Base-by-base conservation (phyloP, 2,113 vertebrate genomes). In the Corythoichthys intestinalis region DNA sequence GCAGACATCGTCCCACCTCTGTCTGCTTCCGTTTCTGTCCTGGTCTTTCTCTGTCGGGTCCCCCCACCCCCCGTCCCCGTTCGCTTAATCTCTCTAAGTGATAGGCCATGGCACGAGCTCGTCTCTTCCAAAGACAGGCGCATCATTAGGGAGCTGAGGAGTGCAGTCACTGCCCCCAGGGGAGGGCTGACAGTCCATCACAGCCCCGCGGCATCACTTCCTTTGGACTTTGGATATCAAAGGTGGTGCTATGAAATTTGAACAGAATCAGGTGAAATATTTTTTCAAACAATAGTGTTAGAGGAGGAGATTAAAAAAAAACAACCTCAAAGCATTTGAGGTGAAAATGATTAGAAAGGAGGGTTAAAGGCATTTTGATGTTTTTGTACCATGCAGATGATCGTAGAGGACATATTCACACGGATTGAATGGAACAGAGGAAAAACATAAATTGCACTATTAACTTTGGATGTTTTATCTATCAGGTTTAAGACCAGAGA, bases 131-230 rank as follows among this genome's bases (percentile, higher is more conserved):
- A 85, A 89, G 86, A 87, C 86, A 88, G 88, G 57, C 76, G 73
- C 90, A 92, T 92, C 91, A 92, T 91, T 92, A 92, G 86, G 76
- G 75, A 79, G 86, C 85, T 86, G 89, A 85, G 80, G 79, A 91
- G 88, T 77, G 79, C 80, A 68, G 85, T 69, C 73, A 70, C 79
- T 88, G 87, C 87, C 90, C 89, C 86, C 78, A 62, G 89, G 89
- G 90, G 82, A 81, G 74, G 83, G 86, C 88, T 92, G 92, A 91
- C 90, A 91, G 91, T 88, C 88, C 67, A 58, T 90, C 87, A 87
- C 74, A 67, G 81, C 88, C 83, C 78, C 75, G 81, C 72, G 87
- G 89, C 86, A 83, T 83, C 79, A 82, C 88, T 80, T 81, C 84
- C 88, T 91, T 90, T 89, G 83, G 90, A 89, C 88, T 81, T 79